These are phyloP conservation scores for Mesodorylaimus sp. DNA, from an alignment of 2,888 invertebrate genomes.

Conservation along the genomic window DNA sequence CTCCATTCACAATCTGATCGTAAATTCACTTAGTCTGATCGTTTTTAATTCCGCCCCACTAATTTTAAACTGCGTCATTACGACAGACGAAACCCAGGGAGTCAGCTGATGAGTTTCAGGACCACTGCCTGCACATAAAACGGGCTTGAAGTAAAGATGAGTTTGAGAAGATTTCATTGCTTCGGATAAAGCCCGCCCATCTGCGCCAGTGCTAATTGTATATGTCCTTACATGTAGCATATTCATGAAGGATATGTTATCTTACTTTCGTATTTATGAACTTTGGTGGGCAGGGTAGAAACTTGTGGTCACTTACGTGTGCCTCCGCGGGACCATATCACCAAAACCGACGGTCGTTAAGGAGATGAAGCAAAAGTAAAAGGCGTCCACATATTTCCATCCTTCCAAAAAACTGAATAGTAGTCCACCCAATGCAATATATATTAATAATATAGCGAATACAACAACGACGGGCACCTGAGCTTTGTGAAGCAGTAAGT, in stretches of 20 bases:
- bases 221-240: not conserved
- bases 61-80: no score
- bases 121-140: no score
- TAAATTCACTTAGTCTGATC: no score
- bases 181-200: no score
- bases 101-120: no score
- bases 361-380: constrained; percentile 37
- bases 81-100: no score
- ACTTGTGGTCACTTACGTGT: not conserved
- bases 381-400: constrained; percentile 39
- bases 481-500: not conserved
- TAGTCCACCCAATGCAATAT: constrained; percentile 32
- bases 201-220: not conserved
- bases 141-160: no score
- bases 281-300: no score
- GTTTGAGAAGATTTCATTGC: no score
- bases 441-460: constrained; percentile 29
- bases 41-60: no score
- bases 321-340: constrained; percentile 1
- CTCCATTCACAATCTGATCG: no score
- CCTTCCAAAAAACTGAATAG: constrained; percentile 31
- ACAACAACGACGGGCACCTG: constrained; percentile 29
- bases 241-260: not conserved
- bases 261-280: not conserved
- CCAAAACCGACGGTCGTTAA: constrained; percentile 29